These are phyloP conservation scores for Ptiloglossa arizonensis DNA, from an alignment of 1,140 invertebrate genomes.

Conservation along the genomic window DNA sequence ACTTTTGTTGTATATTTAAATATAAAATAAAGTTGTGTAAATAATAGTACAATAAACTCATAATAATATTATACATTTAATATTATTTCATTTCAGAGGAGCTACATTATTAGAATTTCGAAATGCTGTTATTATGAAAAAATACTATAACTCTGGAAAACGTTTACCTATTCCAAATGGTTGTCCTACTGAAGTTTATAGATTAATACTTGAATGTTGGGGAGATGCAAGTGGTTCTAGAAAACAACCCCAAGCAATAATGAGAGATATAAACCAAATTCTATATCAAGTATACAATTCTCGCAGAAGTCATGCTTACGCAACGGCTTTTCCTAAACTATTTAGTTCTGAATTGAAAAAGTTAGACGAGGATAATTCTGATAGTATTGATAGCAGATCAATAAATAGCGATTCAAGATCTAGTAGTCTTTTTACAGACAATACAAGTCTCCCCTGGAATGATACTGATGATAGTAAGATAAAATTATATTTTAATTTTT, in stretches of 20 bases:
- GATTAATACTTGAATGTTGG: slow-evolving; percentile 95
- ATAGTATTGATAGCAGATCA: slow-evolving; percentile 59
- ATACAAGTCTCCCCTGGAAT: slow-evolving; percentile 73
- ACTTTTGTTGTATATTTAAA: background rate
- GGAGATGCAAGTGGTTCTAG: slow-evolving; percentile 86
- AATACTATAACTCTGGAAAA: slow-evolving; percentile 88
- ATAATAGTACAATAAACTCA: background rate
- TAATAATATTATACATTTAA: background rate
- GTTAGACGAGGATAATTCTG: slow-evolving; percentile 65
- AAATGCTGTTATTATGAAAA: slow-evolving; percentile 42
- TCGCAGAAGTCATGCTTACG: slow-evolving; percentile 84
- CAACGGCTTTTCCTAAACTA: slow-evolving; percentile 80
- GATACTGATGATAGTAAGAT: slow-evolving; percentile 71
- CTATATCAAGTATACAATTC: slow-evolving; percentile 88
- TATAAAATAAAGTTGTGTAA: slow-evolving; percentile 5
- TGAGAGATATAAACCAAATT: slow-evolving; percentile 92
- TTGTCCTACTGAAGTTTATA: slow-evolving; percentile 92
- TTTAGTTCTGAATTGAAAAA: slow-evolving; percentile 61
- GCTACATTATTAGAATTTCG: slow-evolving; percentile 16
- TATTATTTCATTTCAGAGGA: slow-evolving; percentile 17
- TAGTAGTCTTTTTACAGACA: slow-evolving; percentile 71
- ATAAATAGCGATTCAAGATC: slow-evolving; percentile 69
- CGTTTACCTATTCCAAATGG: slow-evolving; percentile 87
- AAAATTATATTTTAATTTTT: background rate
- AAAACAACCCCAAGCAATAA: slow-evolving; percentile 90